These are phyloP conservation scores for Xestia xanthographa DNA, from an alignment of 2,888 invertebrate species.

Conservation along the genomic window DNA sequence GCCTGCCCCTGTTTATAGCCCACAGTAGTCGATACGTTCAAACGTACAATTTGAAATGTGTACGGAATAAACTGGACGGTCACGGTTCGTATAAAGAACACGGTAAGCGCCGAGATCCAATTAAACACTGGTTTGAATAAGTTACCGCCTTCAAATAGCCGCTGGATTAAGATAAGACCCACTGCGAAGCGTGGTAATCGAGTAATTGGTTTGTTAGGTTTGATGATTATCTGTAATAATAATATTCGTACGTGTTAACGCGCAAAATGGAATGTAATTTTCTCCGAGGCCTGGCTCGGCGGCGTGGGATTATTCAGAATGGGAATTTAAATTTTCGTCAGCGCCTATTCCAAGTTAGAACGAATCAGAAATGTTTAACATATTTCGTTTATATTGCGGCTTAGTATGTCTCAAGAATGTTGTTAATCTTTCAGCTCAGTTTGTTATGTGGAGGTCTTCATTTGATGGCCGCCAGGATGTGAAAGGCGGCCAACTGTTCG, in stretches of 20 bases:
- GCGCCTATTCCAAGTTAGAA: constrained; percentile 51
- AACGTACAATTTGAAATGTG: constrained; percentile 49
- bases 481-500: constrained; percentile 28
- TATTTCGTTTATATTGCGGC: constrained; percentile 51
- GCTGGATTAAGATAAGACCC: constrained; percentile 66
- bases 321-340: constrained; percentile 60
- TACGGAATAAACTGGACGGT: constrained; percentile 51
- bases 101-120: constrained; percentile 52
- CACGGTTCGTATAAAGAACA: constrained; percentile 48
- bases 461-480: constrained; percentile 38
- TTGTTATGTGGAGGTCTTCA: constrained; percentile 12
- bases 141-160: constrained; percentile 55
- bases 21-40: constrained; percentile 45
- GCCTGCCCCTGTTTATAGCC: constrained; percentile 25
- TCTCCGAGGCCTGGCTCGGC: constrained; percentile 36
- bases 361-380: constrained; percentile 59
- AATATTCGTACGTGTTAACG: constrained; percentile 63
- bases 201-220: constrained; percentile 64
- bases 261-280: constrained; percentile 63
- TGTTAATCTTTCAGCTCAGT: constrained; percentile 29
- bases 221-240: constrained; percentile 61
- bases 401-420: constrained; percentile 40
- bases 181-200: constrained; percentile 58
- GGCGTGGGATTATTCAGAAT: constrained; percentile 58
- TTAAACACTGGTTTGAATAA: constrained; percentile 60